Evolutionary conservation across 2,888 invertebrate species (phyloP).

Genomic region (Boloria selene): DNA sequence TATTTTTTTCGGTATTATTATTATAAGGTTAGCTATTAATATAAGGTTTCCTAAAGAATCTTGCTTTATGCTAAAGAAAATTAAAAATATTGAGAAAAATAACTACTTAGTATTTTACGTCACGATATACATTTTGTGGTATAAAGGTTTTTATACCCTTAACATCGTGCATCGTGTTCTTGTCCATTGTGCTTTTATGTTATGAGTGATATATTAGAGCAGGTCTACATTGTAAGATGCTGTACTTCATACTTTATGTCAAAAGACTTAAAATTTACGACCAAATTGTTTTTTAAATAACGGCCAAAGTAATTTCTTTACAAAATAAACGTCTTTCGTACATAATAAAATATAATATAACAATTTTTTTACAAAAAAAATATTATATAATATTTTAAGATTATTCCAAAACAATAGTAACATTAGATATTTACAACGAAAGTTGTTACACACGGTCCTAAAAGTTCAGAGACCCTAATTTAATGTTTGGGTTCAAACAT

Average conservation of each 20-base stretch:
- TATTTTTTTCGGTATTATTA: no score
- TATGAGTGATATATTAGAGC: constrained; percentile 62
- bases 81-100: neutral
- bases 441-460: constrained; percentile 6
- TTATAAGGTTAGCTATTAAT: no score
- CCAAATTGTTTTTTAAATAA: constrained; percentile 22
- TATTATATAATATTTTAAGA: neutral
- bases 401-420: neutral
- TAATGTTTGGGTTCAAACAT: constrained; percentile 18
- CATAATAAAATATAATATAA: neutral
- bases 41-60: no score
- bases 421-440: constrained; percentile 4
- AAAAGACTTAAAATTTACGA: constrained; percentile 26
- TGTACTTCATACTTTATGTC: constrained; percentile 28
- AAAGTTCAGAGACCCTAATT: constrained; percentile 15
- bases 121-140: constrained; percentile 18
- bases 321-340: neutral
- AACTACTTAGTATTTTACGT: neutral
- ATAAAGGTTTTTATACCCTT: constrained; percentile 24
- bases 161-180: constrained; percentile 31
- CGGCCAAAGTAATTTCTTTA: constrained; percentile 3
- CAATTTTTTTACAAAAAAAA: no score
- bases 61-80: no score
- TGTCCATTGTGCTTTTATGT: constrained; percentile 48
- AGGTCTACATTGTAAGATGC: constrained; percentile 55